Percentiles rank a stretch among this genome's conserved stretches.
These are phyloP conservation scores for Spialia ferax DNA, from an alignment of 2,888 invertebrate species.

Conservation along the genomic window DNA sequence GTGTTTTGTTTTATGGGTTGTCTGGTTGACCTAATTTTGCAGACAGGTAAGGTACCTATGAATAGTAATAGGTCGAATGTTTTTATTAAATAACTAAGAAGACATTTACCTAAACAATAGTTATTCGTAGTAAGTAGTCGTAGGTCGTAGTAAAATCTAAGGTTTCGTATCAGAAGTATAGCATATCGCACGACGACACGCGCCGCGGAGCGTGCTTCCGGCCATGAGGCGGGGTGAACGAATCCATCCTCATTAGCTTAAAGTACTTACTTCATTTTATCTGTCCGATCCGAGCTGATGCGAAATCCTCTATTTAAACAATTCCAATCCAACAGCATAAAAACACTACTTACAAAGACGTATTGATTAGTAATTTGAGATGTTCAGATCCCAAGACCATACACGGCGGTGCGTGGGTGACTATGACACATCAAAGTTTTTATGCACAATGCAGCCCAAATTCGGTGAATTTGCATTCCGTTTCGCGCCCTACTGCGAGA, in stretches of 20 bases:
- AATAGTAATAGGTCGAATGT: too few relatives aligned
- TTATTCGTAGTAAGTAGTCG: background rate
- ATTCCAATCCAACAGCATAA: background rate
- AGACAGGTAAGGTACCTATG: too few relatives aligned
- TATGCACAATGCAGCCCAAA: conserved; percentile 17
- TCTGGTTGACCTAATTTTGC: too few relatives aligned
- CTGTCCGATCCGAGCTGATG: too few relatives aligned
- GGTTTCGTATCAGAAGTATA: conserved; percentile 45
- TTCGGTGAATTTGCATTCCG: conserved; percentile 34
- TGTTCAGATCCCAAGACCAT: conserved; percentile 16
- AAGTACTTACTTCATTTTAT: too few relatives aligned
- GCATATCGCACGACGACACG: conserved; percentile 70
- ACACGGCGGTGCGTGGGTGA: conserved; percentile 23
- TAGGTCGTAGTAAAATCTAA: background rate
- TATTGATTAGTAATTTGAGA: conserved; percentile 15
- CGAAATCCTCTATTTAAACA: background rate
- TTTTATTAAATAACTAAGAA: too few relatives aligned
- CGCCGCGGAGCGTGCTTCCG: conserved; percentile 70
- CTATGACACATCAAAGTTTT: conserved; percentile 2
- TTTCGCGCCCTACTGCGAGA: conserved; percentile 53
- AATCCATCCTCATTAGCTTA: conserved; percentile 34
- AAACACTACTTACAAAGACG: too few relatives aligned
- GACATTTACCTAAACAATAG: too few relatives aligned
- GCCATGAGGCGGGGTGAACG: conserved; percentile 45
- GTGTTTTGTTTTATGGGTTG: too few relatives aligned